Percentiles rank a stretch among this genome's conserved stretches.
Conservation (phyloP, 1,140 invertebrate genomes). For the Fopius arisanus region DNA sequence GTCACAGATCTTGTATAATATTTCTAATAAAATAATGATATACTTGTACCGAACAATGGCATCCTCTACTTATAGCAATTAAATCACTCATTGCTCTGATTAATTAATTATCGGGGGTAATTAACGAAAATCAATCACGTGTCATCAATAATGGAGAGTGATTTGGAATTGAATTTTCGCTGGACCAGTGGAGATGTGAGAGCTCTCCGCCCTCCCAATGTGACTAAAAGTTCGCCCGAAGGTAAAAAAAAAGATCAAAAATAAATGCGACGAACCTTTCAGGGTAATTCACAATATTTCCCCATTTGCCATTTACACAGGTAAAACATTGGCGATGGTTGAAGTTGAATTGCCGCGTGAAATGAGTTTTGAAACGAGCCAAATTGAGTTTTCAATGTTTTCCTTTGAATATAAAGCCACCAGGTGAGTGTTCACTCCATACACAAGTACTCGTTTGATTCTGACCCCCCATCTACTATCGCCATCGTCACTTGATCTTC, state of each 20-base stretch:
- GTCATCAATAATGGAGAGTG: constrained; percentile 2
- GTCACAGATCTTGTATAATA: no score
- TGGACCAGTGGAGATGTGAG: neutral
- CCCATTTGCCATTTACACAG: neutral
- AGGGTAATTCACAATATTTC: no score
- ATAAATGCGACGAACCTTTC: no score
- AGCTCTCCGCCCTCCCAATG: neutral
- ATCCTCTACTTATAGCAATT: neutral
- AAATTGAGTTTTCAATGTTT: constrained; percentile 9
- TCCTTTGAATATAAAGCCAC: neutral
- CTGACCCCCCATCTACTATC: neutral
- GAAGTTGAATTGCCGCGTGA: constrained; percentile 4
- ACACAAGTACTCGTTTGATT: neutral
- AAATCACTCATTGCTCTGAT: neutral
- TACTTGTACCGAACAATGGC: neutral
- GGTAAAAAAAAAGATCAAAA: no score
- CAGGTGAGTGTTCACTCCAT: neutral
- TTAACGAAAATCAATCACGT: neutral
- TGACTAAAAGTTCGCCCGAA: no score
- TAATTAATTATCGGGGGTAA: neutral
- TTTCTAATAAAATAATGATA: neutral
- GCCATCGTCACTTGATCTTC: neutral
- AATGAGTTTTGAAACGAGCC: constrained; percentile 11
- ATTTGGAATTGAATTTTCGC: neutral
- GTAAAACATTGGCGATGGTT: neutral